Conservation (phyloP, 1,140 invertebrate species). For the Drosophila cardini region DNA sequence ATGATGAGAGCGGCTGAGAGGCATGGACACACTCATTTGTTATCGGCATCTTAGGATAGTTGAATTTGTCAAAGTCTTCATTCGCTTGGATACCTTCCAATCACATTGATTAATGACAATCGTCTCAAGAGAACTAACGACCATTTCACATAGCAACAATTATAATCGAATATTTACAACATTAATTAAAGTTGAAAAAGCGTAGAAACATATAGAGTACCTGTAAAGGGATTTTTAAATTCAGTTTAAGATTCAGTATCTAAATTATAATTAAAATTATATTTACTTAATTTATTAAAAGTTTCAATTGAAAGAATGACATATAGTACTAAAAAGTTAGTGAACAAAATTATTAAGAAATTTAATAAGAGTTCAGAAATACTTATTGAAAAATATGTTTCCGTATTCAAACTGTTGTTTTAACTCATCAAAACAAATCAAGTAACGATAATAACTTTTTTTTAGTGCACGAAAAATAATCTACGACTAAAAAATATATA, state of each 20-base stretch:
- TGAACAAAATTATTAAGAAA: no score
- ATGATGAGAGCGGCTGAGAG: slow-evolving; percentile 21
- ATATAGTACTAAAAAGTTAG: no score
- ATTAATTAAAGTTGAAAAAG: neutral
- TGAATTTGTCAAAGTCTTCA: slow-evolving; percentile 59
- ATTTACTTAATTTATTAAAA: no score
- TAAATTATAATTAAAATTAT: no score
- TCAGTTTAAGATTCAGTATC: neutral
- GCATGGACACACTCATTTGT: slow-evolving; percentile 45
- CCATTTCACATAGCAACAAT: slow-evolving; percentile 17
- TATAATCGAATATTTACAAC: slow-evolving; percentile 1
- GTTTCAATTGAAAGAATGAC: no score
- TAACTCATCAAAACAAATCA: no score
- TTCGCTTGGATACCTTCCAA: slow-evolving; percentile 24
- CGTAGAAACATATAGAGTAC: neutral
- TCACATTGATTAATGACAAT: slow-evolving; percentile 30
- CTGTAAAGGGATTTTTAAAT: neutral
- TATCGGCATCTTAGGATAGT: slow-evolving; percentile 19
- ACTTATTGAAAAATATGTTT: no score
- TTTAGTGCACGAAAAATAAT: no score
- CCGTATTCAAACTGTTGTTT: no score
- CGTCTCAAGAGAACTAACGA: slow-evolving; percentile 21
- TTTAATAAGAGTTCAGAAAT: no score
- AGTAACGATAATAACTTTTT: no score
- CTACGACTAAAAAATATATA: no score